Conservation (phyloP, 1,140 invertebrate genomes). For the Drosophila tropicalis region DNA sequence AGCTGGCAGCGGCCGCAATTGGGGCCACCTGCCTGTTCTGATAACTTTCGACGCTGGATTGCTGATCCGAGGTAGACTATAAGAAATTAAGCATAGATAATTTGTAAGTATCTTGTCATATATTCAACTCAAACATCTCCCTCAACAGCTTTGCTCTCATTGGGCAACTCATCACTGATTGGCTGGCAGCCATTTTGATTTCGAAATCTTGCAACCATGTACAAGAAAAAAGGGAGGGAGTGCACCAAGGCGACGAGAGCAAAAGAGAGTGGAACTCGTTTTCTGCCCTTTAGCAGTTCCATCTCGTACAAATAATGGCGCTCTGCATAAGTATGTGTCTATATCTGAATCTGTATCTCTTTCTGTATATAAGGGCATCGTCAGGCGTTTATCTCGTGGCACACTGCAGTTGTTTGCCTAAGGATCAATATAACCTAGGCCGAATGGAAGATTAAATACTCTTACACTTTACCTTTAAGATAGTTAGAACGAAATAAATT, state of each 20-base stretch:
- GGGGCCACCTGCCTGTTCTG: conserved; percentile 60
- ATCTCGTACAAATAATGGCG: conserved; percentile 58
- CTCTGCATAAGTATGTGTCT: conserved; percentile 45
- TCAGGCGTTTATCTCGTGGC: conserved; percentile 47
- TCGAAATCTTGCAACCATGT: not conserved
- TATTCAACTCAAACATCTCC: not conserved
- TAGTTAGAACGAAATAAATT: too few species aligned
- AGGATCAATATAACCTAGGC: too few species aligned
- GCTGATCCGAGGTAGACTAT: conserved; percentile 67
- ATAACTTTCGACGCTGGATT: conserved; percentile 53
- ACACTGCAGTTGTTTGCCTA: not conserved
- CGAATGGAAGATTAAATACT: too few species aligned
- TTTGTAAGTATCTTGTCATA: not conserved
- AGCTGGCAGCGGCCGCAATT: conserved; percentile 46
- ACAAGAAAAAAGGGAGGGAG: not conserved
- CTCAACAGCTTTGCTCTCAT: conserved; percentile 44
- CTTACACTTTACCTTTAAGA: too few species aligned
- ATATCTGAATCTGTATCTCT: conserved; percentile 48
- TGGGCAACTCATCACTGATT: conserved; percentile 46
- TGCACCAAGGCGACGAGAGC: not conserved
- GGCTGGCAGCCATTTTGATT: conserved; percentile 65
- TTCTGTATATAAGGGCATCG: conserved; percentile 35
- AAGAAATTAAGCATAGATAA: conserved; percentile 11
- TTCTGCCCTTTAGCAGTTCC: conserved; percentile 56
- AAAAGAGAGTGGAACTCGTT: conserved; percentile 51